Base-by-base conservation (phyloP, 2,797 vertebrate genomes). In the Acipenser oxyrinchus region DNA sequence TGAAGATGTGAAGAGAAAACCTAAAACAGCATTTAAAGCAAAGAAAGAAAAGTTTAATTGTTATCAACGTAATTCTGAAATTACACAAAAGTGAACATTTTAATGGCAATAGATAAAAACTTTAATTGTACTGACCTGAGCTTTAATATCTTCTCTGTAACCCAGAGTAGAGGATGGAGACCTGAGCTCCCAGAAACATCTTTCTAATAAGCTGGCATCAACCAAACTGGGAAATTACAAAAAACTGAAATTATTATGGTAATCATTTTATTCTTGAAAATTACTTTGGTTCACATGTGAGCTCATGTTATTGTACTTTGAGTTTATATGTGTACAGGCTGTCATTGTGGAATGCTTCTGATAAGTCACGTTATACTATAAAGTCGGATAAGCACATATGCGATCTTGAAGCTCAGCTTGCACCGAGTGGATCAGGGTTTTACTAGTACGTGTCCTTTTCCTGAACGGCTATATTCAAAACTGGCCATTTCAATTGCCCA, bases 171-270 rank as follows among this genome's bases (percentile, higher is more conserved):
- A 69, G 72, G 79, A 68, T 0, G 80, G 86, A 52, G 81, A 77
- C 81, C 79, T 93, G 69, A 97, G 80, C 69, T 97, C 93, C 74
- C 78, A 77, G 68, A 96, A 66, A 66, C 73, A 91, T 69, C 79
- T 86, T 75, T 93, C 91, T 23, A 97, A 55, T 58, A 84, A 74
- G 51, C 75, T 65, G 3, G 82, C 79, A 72, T 89, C 89, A 65
- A 92, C 77, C 60, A 94, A 75, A 71, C 96, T 99, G 75, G 50
- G 68, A 78, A 72, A 69, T 10, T 55, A 55, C 64, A 71, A 50
- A 66, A 77, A 10, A 73, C 72, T 71, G 4, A 72, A 13, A 60
- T 53, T 48, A 58, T n/a, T 10, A 12, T 49, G 49, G 53, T 10
- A 55, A 55, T 55, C 10, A 55, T 37, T 37, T 37, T 37, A 37